Conservation (phyloP, 2,113 vertebrate genomes). For the Fulica atra region DNA sequence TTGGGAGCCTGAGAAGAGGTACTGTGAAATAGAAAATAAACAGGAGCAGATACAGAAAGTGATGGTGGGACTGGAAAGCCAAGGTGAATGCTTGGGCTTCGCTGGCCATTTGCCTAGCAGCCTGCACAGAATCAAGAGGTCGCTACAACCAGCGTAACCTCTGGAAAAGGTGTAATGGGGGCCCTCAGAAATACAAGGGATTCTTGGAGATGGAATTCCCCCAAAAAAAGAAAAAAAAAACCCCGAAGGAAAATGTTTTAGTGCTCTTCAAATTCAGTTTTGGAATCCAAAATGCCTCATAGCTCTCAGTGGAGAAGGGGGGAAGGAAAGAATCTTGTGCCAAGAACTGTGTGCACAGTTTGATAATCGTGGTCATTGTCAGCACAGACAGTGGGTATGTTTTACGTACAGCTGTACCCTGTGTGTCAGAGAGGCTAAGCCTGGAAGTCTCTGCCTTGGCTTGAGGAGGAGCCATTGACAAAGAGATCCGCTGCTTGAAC, state of each 20-base stretch:
- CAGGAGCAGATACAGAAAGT: background rate
- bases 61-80: background rate
- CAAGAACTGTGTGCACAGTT: accelerated
- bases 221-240: background rate
- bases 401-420: background rate
- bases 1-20: background rate
- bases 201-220: background rate
- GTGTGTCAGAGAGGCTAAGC: background rate
- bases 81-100: background rate
- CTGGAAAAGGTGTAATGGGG: background rate
- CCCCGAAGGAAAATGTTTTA: background rate
- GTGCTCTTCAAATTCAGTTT: background rate
- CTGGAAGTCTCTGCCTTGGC: background rate
- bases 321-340: accelerated
- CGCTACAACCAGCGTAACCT: background rate
- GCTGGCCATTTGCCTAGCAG: background rate
- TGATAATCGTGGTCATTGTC: background rate
- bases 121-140: background rate
- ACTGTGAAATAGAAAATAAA: background rate
- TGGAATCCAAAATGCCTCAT: background rate
- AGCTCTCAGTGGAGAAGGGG: background rate
- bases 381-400: background rate
- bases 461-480: background rate
- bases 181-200: background rate
- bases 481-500: background rate